Evolutionary conservation across 92 coral and sea anemone genomes (phyloP), one percentile per base, ranked within the genome.

Genomic region (Siderastrea siderea): DNA sequence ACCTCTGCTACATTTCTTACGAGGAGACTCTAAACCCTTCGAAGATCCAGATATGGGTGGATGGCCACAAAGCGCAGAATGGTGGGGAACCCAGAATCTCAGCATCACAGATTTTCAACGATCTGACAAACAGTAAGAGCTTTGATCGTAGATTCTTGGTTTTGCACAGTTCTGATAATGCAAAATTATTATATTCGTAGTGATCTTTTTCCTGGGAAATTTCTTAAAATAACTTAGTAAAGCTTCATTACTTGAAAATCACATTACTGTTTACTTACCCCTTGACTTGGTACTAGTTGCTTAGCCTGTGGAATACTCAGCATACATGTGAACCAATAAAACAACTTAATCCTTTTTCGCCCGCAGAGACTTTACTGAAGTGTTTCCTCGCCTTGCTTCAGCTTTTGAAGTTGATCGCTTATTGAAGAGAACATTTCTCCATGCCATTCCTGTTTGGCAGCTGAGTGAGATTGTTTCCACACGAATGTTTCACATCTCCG

Each of bases 1-100:
- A 66, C 97, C 97, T 57, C 54, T 94, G 70, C 80, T 94, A 16
- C 96, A 94, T 89, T 94, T 94, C 74, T 82, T 94, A 48, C 86
- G 94, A 47, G 84, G 75, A 11, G 92, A 94, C 14, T 76, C 84
- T 0, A 86, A 83, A 63, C 95, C 97, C 3, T 94, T 86, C 80
- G 88, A 78, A 9, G 93, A 92, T 49, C 81, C 84, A 6, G 87
- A 75, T 0, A 64, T 83, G 15, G 92, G 26, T 57, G 77, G 80
- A 64, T 71, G 75, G n/a, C 47, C 77, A 17, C 3, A 14, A 15
- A 66, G 44, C 57, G 62, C 17, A 65, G 88, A 85, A 81, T 94
- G 88, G 88, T 81, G 80, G 84, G 94, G 94, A 81, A 60, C 78
- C 4, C 52, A 48, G 54, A 47, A 82, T 2, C 81, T 91, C 5